Percentiles rank a stretch among this genome's conserved stretches.
phyloP scores from a whole-genome alignment of 2,888 invertebrate species.

The Mantis religiosa region DNA sequence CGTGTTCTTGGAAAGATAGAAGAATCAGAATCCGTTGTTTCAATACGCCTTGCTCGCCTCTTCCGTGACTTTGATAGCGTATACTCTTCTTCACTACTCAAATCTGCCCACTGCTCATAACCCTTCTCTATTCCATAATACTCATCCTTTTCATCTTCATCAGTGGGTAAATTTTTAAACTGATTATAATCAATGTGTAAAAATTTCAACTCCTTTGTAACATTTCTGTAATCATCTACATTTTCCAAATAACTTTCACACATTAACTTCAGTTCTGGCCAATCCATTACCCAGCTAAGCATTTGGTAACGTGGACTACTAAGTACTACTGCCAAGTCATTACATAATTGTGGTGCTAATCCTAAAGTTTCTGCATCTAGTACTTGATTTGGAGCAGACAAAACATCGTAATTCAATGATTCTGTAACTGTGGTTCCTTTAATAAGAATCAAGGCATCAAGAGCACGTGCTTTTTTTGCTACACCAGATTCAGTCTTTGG shows the following conservation, averaged over 20 bases:
- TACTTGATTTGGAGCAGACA: constrained; percentile 46
- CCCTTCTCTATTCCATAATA: constrained; percentile 63
- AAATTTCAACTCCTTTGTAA: constrained; percentile 69
- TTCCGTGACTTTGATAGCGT: neutral
- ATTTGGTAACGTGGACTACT: constrained; percentile 68
- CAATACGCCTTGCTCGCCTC: constrained; percentile 5
- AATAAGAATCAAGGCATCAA: constrained; percentile 49
- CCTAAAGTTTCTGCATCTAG: constrained; percentile 64
- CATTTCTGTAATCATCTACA: constrained; percentile 46
- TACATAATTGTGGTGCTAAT: constrained; percentile 59
- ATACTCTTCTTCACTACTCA: constrained; percentile 22
- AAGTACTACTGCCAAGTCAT: constrained; percentile 66
- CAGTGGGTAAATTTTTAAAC: constrained; percentile 61
- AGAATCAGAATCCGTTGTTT: constrained; percentile 22
- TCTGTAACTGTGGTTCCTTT: constrained; percentile 49
- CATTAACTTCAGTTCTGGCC: constrained; percentile 53
- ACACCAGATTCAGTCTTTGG: constrained; percentile 41
- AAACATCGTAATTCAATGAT: constrained; percentile 39
- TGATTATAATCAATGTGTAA: constrained; percentile 67
- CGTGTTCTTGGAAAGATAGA: constrained; percentile 35
- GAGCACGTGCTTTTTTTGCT: constrained; percentile 19
- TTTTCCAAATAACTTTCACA: constrained; percentile 51
- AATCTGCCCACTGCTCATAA: constrained; percentile 46
- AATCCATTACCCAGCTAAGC: constrained; percentile 64
- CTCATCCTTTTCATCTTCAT: constrained; percentile 49